These are phyloP conservation scores for Digitonthophagus gazella DNA, from an alignment of 2,888 invertebrate genomes.

Conservation along the genomic window DNA sequence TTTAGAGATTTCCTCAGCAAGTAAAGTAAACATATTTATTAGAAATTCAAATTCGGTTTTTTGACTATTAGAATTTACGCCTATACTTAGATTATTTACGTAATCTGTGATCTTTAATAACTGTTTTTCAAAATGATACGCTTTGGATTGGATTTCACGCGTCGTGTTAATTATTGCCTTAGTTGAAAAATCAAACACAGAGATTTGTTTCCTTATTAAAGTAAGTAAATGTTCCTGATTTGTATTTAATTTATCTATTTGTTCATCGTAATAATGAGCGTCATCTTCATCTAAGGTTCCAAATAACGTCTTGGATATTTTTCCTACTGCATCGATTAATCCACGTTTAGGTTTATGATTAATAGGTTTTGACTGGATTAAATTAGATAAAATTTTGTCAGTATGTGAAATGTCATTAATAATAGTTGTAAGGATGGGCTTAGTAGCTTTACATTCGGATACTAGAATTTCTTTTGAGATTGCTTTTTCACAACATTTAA, in stretches of 20 bases:
- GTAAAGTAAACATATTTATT: neutral
- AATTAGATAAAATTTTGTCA: neutral
- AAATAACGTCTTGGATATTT: neutral
- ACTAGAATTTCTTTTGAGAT: too few species aligned
- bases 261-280: neutral
- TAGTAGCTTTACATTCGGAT: too few species aligned
- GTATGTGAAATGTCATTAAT: neutral
- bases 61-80: neutral
- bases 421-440: neutral
- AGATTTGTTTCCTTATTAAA: neutral
- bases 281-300: neutral
- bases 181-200: neutral
- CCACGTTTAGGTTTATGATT: neutral
- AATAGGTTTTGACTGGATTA: too few species aligned
- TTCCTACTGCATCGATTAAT: neutral
- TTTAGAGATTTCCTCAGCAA: neutral
- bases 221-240: slow-evolving; percentile 1
- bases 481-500: too few species aligned
- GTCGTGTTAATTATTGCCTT: neutral
- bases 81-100: neutral
- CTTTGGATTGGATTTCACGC: neutral
- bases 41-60: neutral
- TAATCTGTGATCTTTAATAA: neutral
- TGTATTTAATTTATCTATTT: neutral
- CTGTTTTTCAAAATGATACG: neutral